Evolutionary conservation across 2,113 vertebrate genomes (phyloP).

Genomic region (Neomonachus schauinslandi): DNA sequence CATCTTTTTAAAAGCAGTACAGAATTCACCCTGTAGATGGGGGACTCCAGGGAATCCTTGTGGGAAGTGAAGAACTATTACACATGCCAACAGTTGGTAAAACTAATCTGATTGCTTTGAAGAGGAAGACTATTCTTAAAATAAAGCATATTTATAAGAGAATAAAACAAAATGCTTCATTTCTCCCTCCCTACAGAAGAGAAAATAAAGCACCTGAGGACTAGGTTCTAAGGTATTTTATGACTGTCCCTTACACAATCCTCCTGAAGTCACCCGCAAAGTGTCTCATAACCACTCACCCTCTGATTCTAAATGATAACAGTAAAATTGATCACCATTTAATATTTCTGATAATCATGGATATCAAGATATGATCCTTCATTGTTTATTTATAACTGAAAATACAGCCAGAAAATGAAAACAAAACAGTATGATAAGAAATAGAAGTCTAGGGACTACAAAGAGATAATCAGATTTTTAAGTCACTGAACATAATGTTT

Average conservation of each 20-base stretch:
- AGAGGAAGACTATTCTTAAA: neutral
- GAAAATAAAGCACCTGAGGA: neutral
- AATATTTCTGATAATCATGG: conserved; percentile 20
- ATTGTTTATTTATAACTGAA: neutral
- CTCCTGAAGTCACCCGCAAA: neutral
- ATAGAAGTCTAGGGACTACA: neutral
- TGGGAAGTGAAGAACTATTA: neutral
- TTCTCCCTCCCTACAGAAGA: neutral
- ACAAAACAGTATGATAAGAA: neutral
- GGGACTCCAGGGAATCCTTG: neutral
- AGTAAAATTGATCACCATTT: neutral
- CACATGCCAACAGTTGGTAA: neutral
- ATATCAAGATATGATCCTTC: neutral
- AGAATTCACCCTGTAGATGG: neutral
- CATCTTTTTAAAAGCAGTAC: neutral
- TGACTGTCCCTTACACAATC: neutral
- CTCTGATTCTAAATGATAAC: neutral
- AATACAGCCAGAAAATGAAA: conserved; percentile 2
- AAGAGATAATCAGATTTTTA: neutral
- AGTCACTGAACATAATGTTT: neutral
- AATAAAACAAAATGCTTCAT: neutral
- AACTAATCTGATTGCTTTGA: neutral
- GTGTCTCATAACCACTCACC: neutral
- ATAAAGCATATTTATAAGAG: neutral
- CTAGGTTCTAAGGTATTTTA: neutral